Base-by-base conservation (phyloP, 2,888 invertebrate species). In the Troglohyphantes excavatus region DNA sequence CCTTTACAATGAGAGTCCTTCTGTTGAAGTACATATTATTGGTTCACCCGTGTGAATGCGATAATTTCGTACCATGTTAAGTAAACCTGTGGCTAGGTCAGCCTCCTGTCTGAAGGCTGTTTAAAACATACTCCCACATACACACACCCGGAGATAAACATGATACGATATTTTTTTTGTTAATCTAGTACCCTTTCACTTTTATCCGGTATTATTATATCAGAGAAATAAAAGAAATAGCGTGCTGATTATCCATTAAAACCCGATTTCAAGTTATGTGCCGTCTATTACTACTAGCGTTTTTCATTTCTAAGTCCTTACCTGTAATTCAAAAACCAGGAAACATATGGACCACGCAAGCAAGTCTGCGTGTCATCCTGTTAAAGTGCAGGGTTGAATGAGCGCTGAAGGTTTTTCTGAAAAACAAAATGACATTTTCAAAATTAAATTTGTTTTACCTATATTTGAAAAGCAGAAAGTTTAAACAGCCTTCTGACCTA, bases 191-290 rank as follows among this genome's bases (percentile, higher is more conserved):
- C 46, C 46, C 17, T 46, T 46, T 46, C 46, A 46, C 46, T 17
- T 17, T 46, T 46, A 46, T 46, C 46, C 46, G 9, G 46, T 46
- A 17, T 46, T 46, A 17, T 46, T 46, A 39, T 46, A 59, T 29
- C 61, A 33, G 70, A 63, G 23, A 63, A 19, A 13, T 21, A 27
- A 13, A 17, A n/a, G 2, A 26, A 7, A 43, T 83, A n/a, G 83
- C 83, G 72, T 83, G 83, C 43, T 6, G 17, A 7, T 7, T 53
- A 26, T 63, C 13, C 73, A 73, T 83, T 83, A 63, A 53, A 39
- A 27, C 29, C 46, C 46, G 2, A 46, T 46, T 46, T 17, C 6
- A 23, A 26, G 27, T 27, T 23, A 43, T 63, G 29, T 43, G 29
- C 23, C 63, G 21, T 83, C 46, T 63, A 27, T 9, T 61, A 43